Conservation (phyloP, 2,797 vertebrate species). For the Peromyscus attwateri region DNA sequence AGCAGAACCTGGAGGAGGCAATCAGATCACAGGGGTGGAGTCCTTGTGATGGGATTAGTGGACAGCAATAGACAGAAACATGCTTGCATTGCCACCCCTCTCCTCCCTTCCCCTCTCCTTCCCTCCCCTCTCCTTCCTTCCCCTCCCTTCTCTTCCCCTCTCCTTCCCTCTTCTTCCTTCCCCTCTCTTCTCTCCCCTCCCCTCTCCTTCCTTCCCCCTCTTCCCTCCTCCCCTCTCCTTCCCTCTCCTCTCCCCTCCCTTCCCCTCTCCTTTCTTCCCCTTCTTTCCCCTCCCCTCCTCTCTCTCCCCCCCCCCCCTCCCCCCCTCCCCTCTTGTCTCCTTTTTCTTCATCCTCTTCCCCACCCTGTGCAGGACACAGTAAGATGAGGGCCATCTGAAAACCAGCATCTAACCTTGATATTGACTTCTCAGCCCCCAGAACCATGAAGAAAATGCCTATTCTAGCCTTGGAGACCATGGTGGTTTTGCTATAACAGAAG, state of each 20-base stretch:
- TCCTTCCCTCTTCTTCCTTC: no score
- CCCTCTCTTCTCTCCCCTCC: no score
- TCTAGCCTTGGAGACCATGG: background rate
- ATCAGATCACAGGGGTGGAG: no score
- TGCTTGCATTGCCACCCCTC: background rate
- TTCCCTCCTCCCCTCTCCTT: no score
- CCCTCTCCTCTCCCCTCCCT: no score
- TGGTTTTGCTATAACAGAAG: background rate
- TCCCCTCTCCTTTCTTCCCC: fast-evolving
- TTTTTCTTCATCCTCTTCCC: background rate
- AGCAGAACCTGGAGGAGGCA: background rate
- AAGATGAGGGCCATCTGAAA: background rate
- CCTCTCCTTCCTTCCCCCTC: no score
- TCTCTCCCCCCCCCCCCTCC: no score
- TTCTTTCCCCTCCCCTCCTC: background rate
- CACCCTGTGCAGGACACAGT: background rate
- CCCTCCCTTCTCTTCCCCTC: no score
- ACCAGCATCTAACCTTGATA: background rate
- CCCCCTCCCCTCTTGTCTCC: background rate
- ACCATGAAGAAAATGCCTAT: background rate
- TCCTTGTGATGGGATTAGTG: background rate
- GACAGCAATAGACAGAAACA: background rate
- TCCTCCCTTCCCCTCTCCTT: no score
- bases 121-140: no score
- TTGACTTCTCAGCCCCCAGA: background rate